phyloP scores from a whole-genome alignment of 2,888 invertebrate genomes.

The Cataglyphis albicans region DNA sequence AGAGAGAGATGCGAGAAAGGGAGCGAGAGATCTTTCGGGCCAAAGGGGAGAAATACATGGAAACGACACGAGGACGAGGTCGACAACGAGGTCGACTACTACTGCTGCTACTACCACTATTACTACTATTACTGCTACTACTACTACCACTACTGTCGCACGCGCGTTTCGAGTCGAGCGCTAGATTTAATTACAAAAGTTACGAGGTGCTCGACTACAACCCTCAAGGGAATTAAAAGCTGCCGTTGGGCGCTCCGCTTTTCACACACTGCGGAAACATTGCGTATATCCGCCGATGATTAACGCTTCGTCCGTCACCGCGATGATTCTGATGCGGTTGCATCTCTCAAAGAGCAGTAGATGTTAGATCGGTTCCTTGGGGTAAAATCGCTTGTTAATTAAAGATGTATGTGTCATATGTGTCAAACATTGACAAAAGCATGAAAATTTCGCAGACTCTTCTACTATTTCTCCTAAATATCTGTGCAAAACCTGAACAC shows the following conservation, averaged over 20 bases:
- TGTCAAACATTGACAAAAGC: no score
- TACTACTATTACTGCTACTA: not conserved
- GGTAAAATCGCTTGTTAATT: no score
- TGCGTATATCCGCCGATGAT: conserved; percentile 30
- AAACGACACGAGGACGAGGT: not conserved
- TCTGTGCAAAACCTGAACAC: no score
- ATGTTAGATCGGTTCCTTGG: not conserved
- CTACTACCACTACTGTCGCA: not conserved
- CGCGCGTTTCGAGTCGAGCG: conserved; percentile 62
- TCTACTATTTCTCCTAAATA: no score
- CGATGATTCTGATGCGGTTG: conserved; percentile 28
- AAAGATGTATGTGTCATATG: no score
- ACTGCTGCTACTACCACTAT: no score
- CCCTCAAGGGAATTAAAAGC: conserved; percentile 53
- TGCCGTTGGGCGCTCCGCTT: conserved; percentile 37
- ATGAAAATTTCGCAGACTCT: no score
- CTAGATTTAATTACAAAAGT: conserved; percentile 77
- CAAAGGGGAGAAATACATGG: conserved; percentile 24
- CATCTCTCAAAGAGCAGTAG: not conserved
- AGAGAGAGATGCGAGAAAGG: conserved; percentile 8
- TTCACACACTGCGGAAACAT: conserved; percentile 49
- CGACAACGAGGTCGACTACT: conserved; percentile 9
- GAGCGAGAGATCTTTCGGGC: conserved; percentile 1
- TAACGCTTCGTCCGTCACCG: conserved; percentile 40
- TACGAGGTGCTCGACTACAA: conserved; percentile 71